Conservation (phyloP, 2,113 vertebrate species). For the Pelmatolapia mariae region DNA sequence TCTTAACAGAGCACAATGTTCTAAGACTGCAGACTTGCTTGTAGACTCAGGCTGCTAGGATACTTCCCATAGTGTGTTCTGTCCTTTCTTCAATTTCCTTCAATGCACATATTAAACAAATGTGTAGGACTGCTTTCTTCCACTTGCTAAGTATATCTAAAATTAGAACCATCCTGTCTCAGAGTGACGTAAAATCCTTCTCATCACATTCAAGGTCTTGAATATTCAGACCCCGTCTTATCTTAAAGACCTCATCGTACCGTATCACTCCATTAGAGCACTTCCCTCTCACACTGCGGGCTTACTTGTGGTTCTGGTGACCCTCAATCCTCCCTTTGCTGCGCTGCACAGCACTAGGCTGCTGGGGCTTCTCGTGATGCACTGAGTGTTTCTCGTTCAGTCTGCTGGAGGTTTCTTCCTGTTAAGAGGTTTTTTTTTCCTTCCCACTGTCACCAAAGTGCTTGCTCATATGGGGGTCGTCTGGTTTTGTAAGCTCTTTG, state of each 20-base stretch:
- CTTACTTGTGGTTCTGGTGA: not conserved
- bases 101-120: not conserved
- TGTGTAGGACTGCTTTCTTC: not conserved
- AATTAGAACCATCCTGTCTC: not conserved
- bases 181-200: not conserved
- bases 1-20: not conserved
- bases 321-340: not conserved
- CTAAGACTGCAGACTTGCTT: not conserved
- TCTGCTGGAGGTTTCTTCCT: not conserved
- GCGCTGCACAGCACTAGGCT: not conserved
- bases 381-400: not conserved
- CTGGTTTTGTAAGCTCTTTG: not conserved
- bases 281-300: not conserved
- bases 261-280: not conserved
- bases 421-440: not conserved
- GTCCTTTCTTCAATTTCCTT: not conserved
- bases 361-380: too few relatives aligned
- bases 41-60: not conserved
- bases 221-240: not conserved
- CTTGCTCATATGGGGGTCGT: not conserved
- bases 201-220: not conserved
- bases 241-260: not conserved
- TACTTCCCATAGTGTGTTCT: not conserved
- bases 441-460: not conserved
- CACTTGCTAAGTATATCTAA: not conserved